Conservation (phyloP, 1,140 invertebrate genomes). For the Chironomus tepperi region DNA sequence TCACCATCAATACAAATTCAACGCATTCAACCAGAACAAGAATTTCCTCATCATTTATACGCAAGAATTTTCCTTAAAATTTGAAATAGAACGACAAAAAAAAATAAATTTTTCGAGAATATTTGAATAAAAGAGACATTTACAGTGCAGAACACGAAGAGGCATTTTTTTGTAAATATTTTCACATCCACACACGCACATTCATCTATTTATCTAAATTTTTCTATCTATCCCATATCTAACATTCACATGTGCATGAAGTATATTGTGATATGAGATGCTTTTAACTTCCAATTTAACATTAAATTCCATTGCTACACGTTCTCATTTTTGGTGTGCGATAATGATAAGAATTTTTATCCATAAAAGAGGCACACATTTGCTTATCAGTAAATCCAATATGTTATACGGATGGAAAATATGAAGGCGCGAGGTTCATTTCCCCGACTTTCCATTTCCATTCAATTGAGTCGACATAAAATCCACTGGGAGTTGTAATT, state of each 20-base stretch:
- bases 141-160: background rate
- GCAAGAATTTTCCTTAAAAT: background rate
- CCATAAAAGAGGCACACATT: background rate
- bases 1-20: too few relatives aligned
- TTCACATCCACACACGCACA: background rate
- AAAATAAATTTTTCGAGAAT: background rate
- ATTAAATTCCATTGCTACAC: background rate
- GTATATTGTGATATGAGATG: too few relatives aligned
- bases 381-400: background rate
- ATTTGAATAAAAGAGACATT: conserved; percentile 3
- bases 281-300: too few relatives aligned
- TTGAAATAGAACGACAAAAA: background rate
- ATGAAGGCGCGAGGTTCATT: background rate
- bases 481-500: too few relatives aligned
- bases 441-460: too few relatives aligned
- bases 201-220: background rate
- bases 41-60: background rate
- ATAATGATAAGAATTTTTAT: background rate
- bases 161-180: too few relatives aligned
- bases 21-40: background rate
- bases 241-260: background rate
- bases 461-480: too few relatives aligned
- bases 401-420: background rate
- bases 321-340: background rate
- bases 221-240: background rate